A percentile compares a stretch with the other conserved stretches of the same genome.
Evolutionary conservation across 2,113 vertebrate genomes (phyloP).

Genomic region (Taxidea taxus): DNA sequence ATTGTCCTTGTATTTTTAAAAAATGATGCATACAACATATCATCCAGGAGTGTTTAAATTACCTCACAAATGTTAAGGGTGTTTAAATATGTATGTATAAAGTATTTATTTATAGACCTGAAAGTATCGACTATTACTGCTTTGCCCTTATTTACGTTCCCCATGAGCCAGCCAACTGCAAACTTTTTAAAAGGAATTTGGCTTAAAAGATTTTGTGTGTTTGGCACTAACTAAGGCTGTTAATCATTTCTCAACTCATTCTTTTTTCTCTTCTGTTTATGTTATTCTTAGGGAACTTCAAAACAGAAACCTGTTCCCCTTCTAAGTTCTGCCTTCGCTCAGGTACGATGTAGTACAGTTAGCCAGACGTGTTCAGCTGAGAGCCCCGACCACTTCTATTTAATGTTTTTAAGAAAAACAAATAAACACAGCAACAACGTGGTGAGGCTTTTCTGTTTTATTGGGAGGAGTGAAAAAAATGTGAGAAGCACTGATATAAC

Average conservation of each 20-base stretch:
- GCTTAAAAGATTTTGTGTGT: conserved; percentile 36
- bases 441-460: conserved; percentile 43
- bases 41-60: conserved; percentile 59
- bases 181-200: conserved; percentile 50
- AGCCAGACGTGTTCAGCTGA: neutral
- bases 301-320: conserved; percentile 50
- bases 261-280: conserved; percentile 4
- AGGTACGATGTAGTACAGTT: conserved; percentile 6
- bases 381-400: conserved; percentile 30
- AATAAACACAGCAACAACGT: conserved; percentile 37
- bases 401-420: conserved; percentile 24
- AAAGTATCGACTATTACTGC: conserved; percentile 53
- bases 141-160: conserved; percentile 44
- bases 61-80: conserved; percentile 43
- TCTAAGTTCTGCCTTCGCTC: conserved; percentile 26
- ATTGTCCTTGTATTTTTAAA: conserved; percentile 42
- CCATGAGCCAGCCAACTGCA: conserved; percentile 21
- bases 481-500: conserved; percentile 34
- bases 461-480: neutral
- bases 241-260: conserved; percentile 50
- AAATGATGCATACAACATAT: conserved; percentile 17
- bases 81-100: conserved; percentile 33
- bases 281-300: conserved; percentile 48
- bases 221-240: conserved; percentile 27
- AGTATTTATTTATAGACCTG: conserved; percentile 57